A percentile compares a stretch with the other conserved stretches of the same genome.
Conservation (phyloP, 2,797 vertebrate genomes). For the Protonibea diacanthus region DNA sequence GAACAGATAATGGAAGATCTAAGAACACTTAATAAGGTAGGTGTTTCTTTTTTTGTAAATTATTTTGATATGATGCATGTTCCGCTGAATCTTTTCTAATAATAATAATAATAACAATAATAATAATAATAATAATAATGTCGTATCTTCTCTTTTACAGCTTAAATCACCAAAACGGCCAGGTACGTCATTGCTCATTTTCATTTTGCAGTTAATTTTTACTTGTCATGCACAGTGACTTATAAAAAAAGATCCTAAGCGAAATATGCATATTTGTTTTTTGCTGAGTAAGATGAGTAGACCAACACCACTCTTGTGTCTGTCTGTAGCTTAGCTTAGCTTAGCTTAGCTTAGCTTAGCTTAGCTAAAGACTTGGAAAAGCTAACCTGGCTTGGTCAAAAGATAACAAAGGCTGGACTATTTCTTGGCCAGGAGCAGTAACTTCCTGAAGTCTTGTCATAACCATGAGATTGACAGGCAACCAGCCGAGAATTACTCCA, state of each 20-base stretch:
- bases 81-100: neutral
- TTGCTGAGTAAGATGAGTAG: neutral
- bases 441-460: neutral
- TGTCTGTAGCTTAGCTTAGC: neutral
- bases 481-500: neutral
- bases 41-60: neutral
- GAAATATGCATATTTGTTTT: neutral
- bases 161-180: slow-evolving; percentile 98
- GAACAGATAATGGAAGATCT: slow-evolving; percentile 99
- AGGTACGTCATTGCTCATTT: slow-evolving; percentile 84
- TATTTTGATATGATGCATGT: neutral
- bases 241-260: neutral
- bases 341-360: neutral
- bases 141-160: slow-evolving; percentile 81
- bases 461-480: neutral
- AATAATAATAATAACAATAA: too few species aligned
- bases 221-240: neutral
- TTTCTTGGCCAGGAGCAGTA: neutral
- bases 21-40: slow-evolving; percentile 95
- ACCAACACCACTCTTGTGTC: neutral
- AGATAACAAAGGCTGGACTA: neutral
- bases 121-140: slow-evolving; percentile 34
- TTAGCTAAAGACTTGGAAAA: neutral
- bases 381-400: neutral
- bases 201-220: neutral